phyloP scores from a whole-genome alignment of 1,140 invertebrate species.

The Telenomus remus region DNA sequence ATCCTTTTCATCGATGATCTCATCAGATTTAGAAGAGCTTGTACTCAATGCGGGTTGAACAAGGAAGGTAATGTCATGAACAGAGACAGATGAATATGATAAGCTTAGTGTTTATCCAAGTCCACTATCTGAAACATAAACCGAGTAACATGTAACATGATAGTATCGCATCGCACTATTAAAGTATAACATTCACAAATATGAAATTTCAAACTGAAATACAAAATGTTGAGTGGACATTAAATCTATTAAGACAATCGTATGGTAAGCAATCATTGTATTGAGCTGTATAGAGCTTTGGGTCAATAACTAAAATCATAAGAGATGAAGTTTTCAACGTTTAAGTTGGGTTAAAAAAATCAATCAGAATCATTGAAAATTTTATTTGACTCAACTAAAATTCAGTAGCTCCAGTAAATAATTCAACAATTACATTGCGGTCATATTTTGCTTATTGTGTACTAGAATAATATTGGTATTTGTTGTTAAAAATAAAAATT shows the following conservation, averaged over 20 bases:
- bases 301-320: no score
- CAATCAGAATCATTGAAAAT: no score
- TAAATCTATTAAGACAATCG: neutral
- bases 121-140: slow-evolving; percentile 60
- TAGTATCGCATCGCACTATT: slow-evolving; percentile 54
- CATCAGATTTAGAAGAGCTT: slow-evolving; percentile 50
- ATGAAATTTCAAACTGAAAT: slow-evolving; percentile 7
- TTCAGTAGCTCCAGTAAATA: no score
- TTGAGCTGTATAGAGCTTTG: no score
- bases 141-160: slow-evolving; percentile 57
- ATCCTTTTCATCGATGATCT: slow-evolving; percentile 52
- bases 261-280: neutral
- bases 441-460: no score
- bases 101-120: slow-evolving; percentile 46
- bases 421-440: no score
- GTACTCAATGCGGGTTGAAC: slow-evolving; percentile 27
- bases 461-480: no score
- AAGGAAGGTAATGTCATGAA: slow-evolving; percentile 21
- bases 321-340: no score
- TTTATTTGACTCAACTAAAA: no score
- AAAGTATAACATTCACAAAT: slow-evolving; percentile 43
- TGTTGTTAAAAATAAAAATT: no score
- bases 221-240: neutral
- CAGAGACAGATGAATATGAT: slow-evolving; percentile 36
- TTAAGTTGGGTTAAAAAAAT: no score